Percentiles rank a stretch among this genome's conserved stretches.
These are phyloP conservation scores for Hystrix brachyura DNA, from an alignment of 2,113 vertebrate species.

Conservation along the genomic window DNA sequence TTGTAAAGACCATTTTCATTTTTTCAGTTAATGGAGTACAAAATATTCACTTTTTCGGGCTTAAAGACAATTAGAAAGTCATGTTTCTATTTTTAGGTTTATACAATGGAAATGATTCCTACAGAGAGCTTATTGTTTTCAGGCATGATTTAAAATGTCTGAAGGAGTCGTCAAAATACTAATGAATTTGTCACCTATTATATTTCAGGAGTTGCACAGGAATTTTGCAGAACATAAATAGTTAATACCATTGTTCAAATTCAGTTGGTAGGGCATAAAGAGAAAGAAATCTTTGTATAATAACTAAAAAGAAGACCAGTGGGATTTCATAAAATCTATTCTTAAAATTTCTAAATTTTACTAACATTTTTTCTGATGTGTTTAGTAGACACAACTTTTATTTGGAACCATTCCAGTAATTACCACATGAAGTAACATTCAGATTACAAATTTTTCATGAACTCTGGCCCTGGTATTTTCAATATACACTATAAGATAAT, in stretches of 20 bases:
- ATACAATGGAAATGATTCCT: neutral
- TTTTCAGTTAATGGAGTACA: conserved; percentile 4
- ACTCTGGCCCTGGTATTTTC: neutral
- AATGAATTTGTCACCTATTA: neutral
- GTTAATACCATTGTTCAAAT: neutral
- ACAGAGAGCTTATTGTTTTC: neutral
- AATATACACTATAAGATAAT: neutral
- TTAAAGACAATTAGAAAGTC: conserved; percentile 10
- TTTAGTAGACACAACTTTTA: neutral
- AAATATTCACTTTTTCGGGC: neutral
- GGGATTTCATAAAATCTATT: conserved; percentile 40
- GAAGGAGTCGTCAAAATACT: neutral
- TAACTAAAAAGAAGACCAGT: neutral
- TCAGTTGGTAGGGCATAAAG: neutral
- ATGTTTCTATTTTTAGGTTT: neutral
- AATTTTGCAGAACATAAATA: neutral
- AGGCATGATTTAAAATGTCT: neutral
- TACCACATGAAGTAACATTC: neutral
- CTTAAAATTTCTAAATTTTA: conserved; percentile 25
- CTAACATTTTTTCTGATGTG: neutral
- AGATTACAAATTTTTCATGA: neutral
- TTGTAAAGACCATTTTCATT: neutral
- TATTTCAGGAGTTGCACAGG: neutral
- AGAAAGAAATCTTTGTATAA: neutral
- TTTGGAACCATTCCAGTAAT: neutral